Evolutionary conservation across 2,888 invertebrate species (phyloP), one percentile per base, ranked within the genome.

Genomic region (Agriopis leucophaearia): DNA sequence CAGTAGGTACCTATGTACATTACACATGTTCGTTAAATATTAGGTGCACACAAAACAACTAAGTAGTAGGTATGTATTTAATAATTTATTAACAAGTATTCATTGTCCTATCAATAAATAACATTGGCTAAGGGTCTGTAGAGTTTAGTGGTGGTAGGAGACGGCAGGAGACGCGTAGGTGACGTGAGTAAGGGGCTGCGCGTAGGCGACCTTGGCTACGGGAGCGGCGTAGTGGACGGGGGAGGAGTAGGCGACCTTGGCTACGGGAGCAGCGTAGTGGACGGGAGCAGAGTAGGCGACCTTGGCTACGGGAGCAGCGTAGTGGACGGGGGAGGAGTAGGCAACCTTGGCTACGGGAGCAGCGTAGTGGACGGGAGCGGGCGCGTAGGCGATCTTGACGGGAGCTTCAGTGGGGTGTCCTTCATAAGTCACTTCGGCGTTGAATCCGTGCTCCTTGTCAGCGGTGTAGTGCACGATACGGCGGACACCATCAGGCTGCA

Each of bases 381-480:
- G 50, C 3, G 64, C 15, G 75, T 27, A 78, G 13, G 79, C 77
- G 51, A 64, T 35, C 54, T 66, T 59, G 45, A 66, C 68, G 52
- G 70, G 57, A 45, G 79, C 76, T 12, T 81, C 78, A 72, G 83
- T 75, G 51, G 91, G 88, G 60, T 88, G 87, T 15, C 92, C 91
- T 73, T 94, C 92, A 78, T 92, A 92, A 56, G 88, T 88, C 16
- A 94, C 94, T 66, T 83, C 80, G 40, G 94, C 94, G 83, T 91
- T 92, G 87, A 94, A 94, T 52, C 94, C 94, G 79, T 89, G 78
- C 67, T 80, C 87, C 62, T 86, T 84, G 80, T 93, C 92, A 27
- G 92, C 80, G 78, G 90, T 87, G 87, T 94, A 94, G 67, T 92
- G 91, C 8, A 94, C 94, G 69, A 93, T 87, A 74, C 94, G 91